These are phyloP conservation scores for Dolichoris vasculosae DNA, from an alignment of 1,140 invertebrate species.

Conservation along the genomic window DNA sequence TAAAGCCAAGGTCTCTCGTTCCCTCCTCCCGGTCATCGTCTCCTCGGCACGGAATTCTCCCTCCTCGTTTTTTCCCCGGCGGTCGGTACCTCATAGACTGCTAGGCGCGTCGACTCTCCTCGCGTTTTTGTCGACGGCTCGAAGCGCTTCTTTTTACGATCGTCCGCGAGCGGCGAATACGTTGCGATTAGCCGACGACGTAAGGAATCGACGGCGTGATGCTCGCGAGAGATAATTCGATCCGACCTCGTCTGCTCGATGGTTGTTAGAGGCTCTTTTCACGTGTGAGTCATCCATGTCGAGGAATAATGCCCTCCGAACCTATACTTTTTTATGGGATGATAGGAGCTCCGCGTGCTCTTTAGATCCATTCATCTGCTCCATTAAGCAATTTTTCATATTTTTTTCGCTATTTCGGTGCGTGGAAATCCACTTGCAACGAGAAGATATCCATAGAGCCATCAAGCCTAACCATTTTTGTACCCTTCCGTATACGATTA, in stretches of 20 bases:
- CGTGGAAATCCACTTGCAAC: background rate
- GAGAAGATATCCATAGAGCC: background rate
- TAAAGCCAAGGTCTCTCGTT: constrained; percentile 5
- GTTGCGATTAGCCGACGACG: background rate
- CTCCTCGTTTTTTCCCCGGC: background rate
- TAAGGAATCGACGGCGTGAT: constrained; percentile 4
- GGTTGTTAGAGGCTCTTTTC: background rate
- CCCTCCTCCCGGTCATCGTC: background rate
- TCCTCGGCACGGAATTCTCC: background rate
- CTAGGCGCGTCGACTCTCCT: background rate
- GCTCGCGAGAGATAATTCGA: constrained; percentile 29
- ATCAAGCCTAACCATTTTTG: background rate
- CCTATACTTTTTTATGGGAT: background rate
- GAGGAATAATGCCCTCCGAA: background rate
- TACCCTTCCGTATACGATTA: background rate
- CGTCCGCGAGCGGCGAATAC: background rate
- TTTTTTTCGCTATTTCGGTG: background rate
- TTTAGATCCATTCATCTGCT: background rate
- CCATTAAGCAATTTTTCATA: constrained; percentile 6
- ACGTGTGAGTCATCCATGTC: constrained; percentile 15
- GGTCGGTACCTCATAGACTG: background rate
- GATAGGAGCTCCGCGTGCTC: no score
- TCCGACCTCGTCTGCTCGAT: background rate
- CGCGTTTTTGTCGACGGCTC: background rate
- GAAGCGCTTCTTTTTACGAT: constrained; percentile 5